A percentile compares a stretch with the other conserved stretches of the same genome.
Conservation (phyloP, 35 echinoderm and acorn worm genomes). For the Strongylocentrotus purpuratus region DNA sequence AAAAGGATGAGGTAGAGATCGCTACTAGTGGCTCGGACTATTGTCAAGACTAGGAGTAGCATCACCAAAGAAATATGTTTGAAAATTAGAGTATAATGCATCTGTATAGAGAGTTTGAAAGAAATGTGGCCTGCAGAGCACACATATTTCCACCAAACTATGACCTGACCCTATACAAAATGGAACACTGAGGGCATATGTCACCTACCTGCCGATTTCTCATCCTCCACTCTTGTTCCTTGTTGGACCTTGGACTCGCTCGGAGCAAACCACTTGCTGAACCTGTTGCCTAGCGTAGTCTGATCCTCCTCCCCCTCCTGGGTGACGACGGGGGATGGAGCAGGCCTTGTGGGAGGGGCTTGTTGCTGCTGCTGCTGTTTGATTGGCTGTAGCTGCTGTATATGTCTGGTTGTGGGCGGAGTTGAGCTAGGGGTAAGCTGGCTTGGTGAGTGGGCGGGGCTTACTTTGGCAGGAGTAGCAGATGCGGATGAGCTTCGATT, state of each 20-base stretch:
- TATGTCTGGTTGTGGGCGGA: conserved; percentile 45
- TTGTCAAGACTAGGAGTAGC: too few species aligned
- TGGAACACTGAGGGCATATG: too few species aligned
- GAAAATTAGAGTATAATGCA: too few species aligned
- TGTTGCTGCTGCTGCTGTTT: conserved; percentile 36
- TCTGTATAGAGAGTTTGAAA: too few species aligned
- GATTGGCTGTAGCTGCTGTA: conserved; percentile 41
- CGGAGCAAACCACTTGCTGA: conserved; percentile 78
- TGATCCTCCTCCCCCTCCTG: conserved; percentile 34
- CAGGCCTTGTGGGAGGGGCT: not conserved
- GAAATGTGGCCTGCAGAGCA: too few species aligned
- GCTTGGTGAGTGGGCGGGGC: conserved; percentile 67
- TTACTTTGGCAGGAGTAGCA: conserved; percentile 67
- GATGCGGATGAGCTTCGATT: conserved; percentile 55
- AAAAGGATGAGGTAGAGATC: too few species aligned
- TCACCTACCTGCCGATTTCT: conserved; percentile 22
- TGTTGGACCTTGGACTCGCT: conserved; percentile 81
- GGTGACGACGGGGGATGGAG: not conserved
- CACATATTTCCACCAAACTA: too few species aligned
- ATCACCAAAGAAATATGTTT: too few species aligned
- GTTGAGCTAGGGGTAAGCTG: conserved; percentile 61
- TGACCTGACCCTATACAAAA: too few species aligned
- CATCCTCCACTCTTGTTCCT: conserved; percentile 69
- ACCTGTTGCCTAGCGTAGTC: conserved; percentile 73
- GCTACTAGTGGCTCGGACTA: too few species aligned